phyloP scores from a whole-genome alignment of 2,888 invertebrate species.

The Teinopalpus imperialis region DNA sequence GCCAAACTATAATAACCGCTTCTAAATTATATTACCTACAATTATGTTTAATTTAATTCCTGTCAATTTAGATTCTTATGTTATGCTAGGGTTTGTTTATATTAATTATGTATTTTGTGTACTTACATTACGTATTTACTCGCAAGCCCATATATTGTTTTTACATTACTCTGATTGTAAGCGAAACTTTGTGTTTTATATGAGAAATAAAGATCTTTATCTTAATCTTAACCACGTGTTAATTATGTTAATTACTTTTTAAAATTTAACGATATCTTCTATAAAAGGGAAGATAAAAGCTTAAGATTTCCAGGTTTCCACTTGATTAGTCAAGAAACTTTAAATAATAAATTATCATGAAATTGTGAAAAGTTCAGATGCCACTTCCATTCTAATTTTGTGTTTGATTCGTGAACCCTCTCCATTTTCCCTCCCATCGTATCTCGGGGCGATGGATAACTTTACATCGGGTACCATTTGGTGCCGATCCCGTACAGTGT shows the following conservation, averaged over 20 bases:
- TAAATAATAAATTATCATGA: conserved; percentile 27
- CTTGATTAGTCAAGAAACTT: conserved; percentile 13
- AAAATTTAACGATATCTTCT: no score
- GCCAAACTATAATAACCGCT: no score
- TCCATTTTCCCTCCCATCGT: conserved; percentile 33
- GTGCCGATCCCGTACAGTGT: conserved; percentile 69
- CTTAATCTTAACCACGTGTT: conserved; percentile 12
- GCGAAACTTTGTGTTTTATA: no score
- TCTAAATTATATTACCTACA: no score
- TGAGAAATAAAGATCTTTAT: no score
- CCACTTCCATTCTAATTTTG: conserved; percentile 43
- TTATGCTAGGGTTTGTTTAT: no score
- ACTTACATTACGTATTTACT: no score
- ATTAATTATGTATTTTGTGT: no score
- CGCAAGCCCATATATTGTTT: no score
- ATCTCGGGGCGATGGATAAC: conserved; percentile 67
- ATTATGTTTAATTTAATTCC: no score
- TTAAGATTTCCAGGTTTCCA: conserved; percentile 6
- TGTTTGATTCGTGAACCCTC: conserved; percentile 41
- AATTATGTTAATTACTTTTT: conserved; percentile 8
- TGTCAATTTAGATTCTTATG: no score
- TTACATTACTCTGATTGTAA: no score
- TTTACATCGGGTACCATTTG: conserved; percentile 74
- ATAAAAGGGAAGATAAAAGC: conserved; percentile 13
- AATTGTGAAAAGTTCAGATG: conserved; percentile 29